phyloP scores from a whole-genome alignment of 2,888 invertebrate genomes.

The Drosophila mettleri region DNA sequence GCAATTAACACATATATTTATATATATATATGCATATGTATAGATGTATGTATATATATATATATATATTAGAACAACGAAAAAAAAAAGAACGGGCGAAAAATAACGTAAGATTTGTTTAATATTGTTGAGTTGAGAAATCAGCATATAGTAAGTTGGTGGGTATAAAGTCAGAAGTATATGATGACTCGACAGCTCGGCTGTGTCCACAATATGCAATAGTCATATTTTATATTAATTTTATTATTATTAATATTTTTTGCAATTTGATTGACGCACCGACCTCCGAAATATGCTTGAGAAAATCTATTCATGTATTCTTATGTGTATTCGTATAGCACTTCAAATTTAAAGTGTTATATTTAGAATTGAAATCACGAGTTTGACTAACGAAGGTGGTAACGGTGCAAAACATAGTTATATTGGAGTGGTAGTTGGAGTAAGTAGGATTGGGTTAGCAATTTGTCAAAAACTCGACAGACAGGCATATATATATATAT shows the following conservation, averaged over 20 bases:
- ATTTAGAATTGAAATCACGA: slow-evolving; percentile 33
- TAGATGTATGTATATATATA: slow-evolving; percentile 4
- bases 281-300: slow-evolving; percentile 85
- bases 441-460: slow-evolving; percentile 42
- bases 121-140: slow-evolving; percentile 48
- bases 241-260: slow-evolving; percentile 7
- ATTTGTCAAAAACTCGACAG: slow-evolving; percentile 40
- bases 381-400: slow-evolving; percentile 74
- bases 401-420: slow-evolving; percentile 80
- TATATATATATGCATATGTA: neutral
- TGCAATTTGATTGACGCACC: slow-evolving; percentile 76
- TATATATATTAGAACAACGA: slow-evolving; percentile 47
- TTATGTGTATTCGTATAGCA: slow-evolving; percentile 49
- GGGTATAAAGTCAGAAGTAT: slow-evolving; percentile 51
- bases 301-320: slow-evolving; percentile 82
- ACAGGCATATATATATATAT: slow-evolving; percentile 33
- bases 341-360: slow-evolving; percentile 39
- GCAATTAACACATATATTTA: slow-evolving; percentile 37
- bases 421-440: slow-evolving; percentile 43
- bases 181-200: slow-evolving; percentile 34
- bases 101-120: slow-evolving; percentile 30
- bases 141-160: slow-evolving; percentile 57
- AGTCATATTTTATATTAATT: slow-evolving; percentile 10
- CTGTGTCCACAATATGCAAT: slow-evolving; percentile 34
- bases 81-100: slow-evolving; percentile 55